Percentiles rank a stretch among this genome's conserved stretches.
Conservation (phyloP, 2,797 vertebrate genomes). For the Silurus aristotelis region DNA sequence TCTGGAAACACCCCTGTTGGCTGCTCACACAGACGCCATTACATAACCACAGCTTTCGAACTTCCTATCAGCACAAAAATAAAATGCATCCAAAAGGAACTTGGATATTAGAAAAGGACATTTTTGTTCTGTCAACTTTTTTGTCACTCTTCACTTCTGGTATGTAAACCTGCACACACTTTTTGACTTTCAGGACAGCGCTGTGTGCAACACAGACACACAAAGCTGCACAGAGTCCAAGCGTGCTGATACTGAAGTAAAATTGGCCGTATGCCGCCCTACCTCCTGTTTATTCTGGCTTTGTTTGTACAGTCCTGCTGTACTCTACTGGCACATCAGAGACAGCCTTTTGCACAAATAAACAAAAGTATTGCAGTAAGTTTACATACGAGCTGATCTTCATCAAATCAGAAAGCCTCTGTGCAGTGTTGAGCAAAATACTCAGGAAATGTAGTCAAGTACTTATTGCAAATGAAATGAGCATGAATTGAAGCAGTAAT, state of each 20-base stretch:
- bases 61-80: conserved; percentile 65
- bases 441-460: neutral
- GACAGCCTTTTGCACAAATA: conserved; percentile 22
- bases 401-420: neutral
- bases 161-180: neutral
- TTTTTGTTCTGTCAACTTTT: neutral
- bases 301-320: conserved; percentile 37
- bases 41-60: conserved; percentile 60
- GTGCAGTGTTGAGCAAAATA: neutral
- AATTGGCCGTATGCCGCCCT: conserved; percentile 35
- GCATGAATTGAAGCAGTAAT: neutral
- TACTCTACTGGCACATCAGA: conserved; percentile 17
- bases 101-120: neutral
- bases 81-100: conserved; percentile 27
- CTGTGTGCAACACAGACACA: conserved; percentile 25
- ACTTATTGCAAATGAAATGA: neutral
- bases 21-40: conserved; percentile 66
- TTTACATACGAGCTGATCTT: neutral
- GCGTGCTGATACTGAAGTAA: conserved; percentile 30
- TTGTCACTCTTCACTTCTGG: neutral
- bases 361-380: conserved; percentile 6
- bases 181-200: conserved; percentile 32
- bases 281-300: conserved; percentile 16
- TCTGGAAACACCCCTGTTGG: conserved; percentile 77
- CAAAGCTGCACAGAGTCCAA: neutral